A percentile compares a stretch with the other conserved stretches of the same genome.
Evolutionary conservation across 2,113 vertebrate genomes (phyloP).

Genomic region (Balaenoptera acutorostrata): DNA sequence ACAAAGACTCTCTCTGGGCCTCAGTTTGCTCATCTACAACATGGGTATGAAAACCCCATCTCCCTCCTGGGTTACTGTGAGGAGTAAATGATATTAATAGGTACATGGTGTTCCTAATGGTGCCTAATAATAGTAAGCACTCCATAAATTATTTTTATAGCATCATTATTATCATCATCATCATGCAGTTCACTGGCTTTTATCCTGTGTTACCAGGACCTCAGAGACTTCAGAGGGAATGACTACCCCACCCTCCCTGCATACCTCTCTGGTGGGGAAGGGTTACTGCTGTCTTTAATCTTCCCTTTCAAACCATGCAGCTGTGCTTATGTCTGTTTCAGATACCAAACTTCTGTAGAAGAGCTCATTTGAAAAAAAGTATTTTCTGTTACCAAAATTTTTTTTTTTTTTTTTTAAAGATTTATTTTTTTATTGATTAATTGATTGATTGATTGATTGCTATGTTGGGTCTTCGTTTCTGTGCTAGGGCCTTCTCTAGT

Average conservation of each 20-base stretch:
- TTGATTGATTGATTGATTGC: no score
- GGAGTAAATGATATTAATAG: background rate
- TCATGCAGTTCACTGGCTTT: background rate
- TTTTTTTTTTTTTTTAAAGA: no score
- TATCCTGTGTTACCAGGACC: background rate
- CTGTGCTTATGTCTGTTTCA: background rate
- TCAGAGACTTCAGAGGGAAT: background rate
- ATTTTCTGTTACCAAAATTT: background rate
- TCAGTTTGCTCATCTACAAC: background rate
- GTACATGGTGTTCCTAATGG: background rate
- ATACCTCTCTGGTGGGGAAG: background rate
- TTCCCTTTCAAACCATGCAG: background rate
- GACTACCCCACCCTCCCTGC: background rate
- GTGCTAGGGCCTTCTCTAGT: no score
- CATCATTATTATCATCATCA: background rate
- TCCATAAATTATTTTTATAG: background rate
- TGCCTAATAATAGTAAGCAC: background rate
- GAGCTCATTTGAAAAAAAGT: background rate
- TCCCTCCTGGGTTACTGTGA: background rate
- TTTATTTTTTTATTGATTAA: no score
- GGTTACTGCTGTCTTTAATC: no score
- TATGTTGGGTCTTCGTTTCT: no score
- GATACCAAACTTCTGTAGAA: background rate
- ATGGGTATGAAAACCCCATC: background rate
- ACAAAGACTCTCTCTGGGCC: background rate